A percentile compares a stretch with the other conserved stretches of the same genome.
These are phyloP conservation scores for Aelia acuminata DNA, from an alignment of 2,888 invertebrate genomes.

Conservation along the genomic window DNA sequence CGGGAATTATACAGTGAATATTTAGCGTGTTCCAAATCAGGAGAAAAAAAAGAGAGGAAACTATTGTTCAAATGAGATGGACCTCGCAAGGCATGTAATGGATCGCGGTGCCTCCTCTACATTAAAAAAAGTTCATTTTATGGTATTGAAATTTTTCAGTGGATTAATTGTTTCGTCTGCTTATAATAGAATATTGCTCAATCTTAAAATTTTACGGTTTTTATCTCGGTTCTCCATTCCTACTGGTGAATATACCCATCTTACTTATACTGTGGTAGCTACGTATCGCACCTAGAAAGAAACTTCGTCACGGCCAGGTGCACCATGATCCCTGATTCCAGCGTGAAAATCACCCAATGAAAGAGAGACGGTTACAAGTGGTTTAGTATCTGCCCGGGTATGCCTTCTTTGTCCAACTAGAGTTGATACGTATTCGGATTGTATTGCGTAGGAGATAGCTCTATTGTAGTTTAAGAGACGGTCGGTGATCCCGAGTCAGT, in stretches of 20 bases:
- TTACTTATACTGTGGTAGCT: background rate
- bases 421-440: background rate
- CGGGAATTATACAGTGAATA: too few relatives aligned
- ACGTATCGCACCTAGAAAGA: constrained; percentile 8
- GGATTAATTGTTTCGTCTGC: too few relatives aligned
- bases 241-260: background rate
- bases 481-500: background rate
- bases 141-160: too few relatives aligned
- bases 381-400: background rate
- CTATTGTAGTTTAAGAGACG: background rate
- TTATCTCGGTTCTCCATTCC: background rate
- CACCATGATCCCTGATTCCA: background rate
- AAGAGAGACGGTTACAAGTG: constrained; percentile 17
- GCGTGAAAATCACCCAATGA: constrained; percentile 31
- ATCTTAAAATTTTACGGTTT: background rate
- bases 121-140: too few relatives aligned
- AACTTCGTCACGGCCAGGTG: background rate
- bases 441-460: background rate
- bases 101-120: too few relatives aligned
- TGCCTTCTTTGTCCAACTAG: background rate
- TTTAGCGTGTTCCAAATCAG: too few relatives aligned
- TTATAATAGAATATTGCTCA: background rate
- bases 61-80: too few relatives aligned
- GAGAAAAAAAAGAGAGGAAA: too few relatives aligned
- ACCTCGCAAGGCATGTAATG: too few relatives aligned